Evolutionary conservation across 1,140 invertebrate species (phyloP).

Genomic region (Drosophila pectinifera): DNA sequence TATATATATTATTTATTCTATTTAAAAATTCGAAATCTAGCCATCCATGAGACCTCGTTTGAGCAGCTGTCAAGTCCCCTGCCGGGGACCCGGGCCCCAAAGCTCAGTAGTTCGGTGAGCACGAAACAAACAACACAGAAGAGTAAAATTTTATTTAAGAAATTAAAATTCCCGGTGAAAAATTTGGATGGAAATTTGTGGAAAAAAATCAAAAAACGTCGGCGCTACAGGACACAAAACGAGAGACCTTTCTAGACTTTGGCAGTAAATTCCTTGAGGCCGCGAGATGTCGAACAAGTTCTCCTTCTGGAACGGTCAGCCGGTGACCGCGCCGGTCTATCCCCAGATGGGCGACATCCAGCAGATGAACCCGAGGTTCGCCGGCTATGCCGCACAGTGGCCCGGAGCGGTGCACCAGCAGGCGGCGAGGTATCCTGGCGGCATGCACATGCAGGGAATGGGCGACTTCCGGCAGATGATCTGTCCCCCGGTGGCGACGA

Average conservation of each 20-base stretch:
- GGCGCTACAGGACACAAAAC: neutral
- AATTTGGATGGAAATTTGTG: neutral
- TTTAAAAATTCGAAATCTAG: neutral
- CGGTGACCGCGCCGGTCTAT: slow-evolving; percentile 35
- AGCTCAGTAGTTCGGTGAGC: neutral
- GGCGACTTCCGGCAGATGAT: slow-evolving; percentile 10
- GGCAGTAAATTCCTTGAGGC: too few species aligned
- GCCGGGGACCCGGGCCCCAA: neutral
- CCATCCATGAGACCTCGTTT: neutral
- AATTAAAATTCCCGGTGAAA: neutral
- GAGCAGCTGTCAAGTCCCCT: neutral
- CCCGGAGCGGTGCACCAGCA: neutral
- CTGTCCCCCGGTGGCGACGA: slow-evolving; percentile 3
- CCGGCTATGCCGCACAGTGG: neutral
- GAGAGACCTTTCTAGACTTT: neutral
- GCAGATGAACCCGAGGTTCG: neutral
- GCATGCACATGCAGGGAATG: slow-evolving; percentile 20
- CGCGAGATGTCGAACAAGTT: slow-evolving; percentile 15
- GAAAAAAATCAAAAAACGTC: neutral
- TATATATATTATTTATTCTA: too few species aligned
- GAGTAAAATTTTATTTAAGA: neutral
- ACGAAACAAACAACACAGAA: neutral
- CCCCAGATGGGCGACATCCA: slow-evolving; percentile 38
- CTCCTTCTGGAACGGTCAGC: slow-evolving; percentile 44
- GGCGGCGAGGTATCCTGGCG: neutral